These are phyloP conservation scores for Drosophila paucipuncta DNA, from an alignment of 2,888 invertebrate genomes.

Conservation along the genomic window DNA sequence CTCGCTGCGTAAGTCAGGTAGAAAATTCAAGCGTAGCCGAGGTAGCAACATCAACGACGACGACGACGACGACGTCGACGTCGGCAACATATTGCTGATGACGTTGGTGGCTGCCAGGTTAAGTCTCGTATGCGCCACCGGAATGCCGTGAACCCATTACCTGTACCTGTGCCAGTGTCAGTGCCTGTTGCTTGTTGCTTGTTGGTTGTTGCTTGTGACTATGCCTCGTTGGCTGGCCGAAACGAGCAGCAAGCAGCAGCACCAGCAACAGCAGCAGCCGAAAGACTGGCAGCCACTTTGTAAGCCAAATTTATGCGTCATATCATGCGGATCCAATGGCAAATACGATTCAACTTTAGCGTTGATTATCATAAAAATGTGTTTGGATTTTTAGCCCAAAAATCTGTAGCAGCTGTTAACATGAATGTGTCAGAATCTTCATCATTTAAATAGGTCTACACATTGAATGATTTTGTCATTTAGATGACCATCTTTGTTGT, in stretches of 20 bases:
- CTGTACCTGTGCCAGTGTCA: slow-evolving; percentile 42
- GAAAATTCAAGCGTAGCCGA: slow-evolving; percentile 81
- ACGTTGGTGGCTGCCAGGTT: slow-evolving; percentile 64
- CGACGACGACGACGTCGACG: slow-evolving; percentile 43
- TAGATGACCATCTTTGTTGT: slow-evolving; percentile 35
- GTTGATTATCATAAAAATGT: slow-evolving; percentile 42
- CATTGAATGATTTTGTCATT: slow-evolving; percentile 4
- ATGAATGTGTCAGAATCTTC: slow-evolving; percentile 12
- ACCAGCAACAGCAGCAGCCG: slow-evolving; percentile 1
- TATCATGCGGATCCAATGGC: slow-evolving; percentile 55
- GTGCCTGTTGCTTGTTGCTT: slow-evolving; percentile 25
- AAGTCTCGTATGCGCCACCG: slow-evolving; percentile 76
- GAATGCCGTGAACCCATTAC: slow-evolving; percentile 80
- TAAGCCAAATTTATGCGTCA: slow-evolving; percentile 77
- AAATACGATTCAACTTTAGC: slow-evolving; percentile 44
- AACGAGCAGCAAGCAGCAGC: slow-evolving; percentile 2
- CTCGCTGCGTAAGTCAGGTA: slow-evolving; percentile 84
- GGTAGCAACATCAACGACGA: slow-evolving; percentile 73
- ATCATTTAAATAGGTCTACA: slow-evolving; percentile 17
- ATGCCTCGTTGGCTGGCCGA: slow-evolving; percentile 50
- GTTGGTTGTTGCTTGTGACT: slow-evolving; percentile 15
- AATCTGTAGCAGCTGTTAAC: slow-evolving; percentile 26
- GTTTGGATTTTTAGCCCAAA: slow-evolving; percentile 17
- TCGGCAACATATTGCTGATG: slow-evolving; percentile 73
- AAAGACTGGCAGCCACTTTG: slow-evolving; percentile 46